Conservation (phyloP, 2,113 vertebrate species). For the Alces alces region DNA sequence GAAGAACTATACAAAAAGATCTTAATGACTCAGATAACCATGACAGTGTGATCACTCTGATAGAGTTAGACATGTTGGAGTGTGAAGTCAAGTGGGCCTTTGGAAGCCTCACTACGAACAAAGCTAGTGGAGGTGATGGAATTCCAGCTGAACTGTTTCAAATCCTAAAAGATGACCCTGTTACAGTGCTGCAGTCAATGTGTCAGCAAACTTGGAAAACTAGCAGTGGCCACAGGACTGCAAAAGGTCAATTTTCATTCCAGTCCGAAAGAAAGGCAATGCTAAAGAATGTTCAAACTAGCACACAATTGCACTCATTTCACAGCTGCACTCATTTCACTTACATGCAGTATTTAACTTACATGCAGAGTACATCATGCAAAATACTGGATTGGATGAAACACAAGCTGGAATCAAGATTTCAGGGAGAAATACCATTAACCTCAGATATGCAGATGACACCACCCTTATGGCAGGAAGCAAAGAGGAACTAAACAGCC, state of each 20-base stretch:
- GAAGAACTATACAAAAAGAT: background rate
- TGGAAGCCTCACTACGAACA: background rate
- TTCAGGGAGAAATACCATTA: background rate
- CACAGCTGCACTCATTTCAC: background rate
- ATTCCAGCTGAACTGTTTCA: background rate
- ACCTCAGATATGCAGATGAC: background rate
- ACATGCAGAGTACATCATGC: background rate
- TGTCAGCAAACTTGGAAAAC: background rate
- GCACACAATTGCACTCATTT: background rate
- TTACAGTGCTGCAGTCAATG: background rate
- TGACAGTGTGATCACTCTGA: background rate
- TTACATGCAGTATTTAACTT: background rate
- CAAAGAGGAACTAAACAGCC: background rate
- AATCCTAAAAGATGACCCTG: background rate
- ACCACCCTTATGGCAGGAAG: background rate
- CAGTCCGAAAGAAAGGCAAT: background rate
- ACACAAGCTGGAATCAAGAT: background rate
- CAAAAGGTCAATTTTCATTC: background rate
- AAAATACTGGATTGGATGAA: background rate
- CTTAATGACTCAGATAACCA: background rate
- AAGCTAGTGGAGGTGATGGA: background rate
- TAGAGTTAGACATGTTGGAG: background rate
- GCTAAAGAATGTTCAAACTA: background rate
- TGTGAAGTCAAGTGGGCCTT: background rate
- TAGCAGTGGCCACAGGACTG: background rate